Base-by-base conservation (phyloP, 2,113 vertebrate genomes). In the Xyrauchen texanus region DNA sequence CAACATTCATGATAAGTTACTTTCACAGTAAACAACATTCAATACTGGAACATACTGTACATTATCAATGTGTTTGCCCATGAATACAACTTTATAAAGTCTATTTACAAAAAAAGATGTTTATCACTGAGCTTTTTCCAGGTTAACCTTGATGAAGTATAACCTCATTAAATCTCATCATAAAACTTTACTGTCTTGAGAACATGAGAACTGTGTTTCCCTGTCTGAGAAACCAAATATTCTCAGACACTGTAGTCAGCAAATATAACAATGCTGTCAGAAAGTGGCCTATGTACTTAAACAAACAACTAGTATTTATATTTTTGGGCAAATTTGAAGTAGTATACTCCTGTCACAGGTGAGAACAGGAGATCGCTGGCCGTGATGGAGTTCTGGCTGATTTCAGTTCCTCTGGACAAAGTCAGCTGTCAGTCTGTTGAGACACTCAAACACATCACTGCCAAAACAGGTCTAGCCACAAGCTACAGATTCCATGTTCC, bases 381-480 rank as follows among this genome's bases (percentile, higher is more conserved):
- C 77, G 97, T 97, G 96, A 92, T 93, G 0, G 97, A 98, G 85
- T 94, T 98, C 84, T 98, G 95, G 96, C 85, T 99, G 76, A 96
- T 99, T 89, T 96, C 96, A 11, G 94, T 96, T 68, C 97, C 97
- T 0, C 92, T 96, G 69, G 97, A 99, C 87, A 95, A 96, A 88
- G 92, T 92, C 75, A 98, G 94, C 76, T 82, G 93, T 58, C 91
- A 93, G 84, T 95, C 93, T 0, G 87, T 96, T 85, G 96, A 98
- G 77, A 95, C 95, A 80, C 95, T 99, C 85, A 95, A 95, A 68
- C 92, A 68, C 0, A 94, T 91, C 15, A 93, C 95, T 0, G 89
- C 91, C 83, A 98, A 96, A 91, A 92, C 94, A 76, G 94, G 93
- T 82, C 86, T 94, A 79, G 95, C 94, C 63, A 91, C 88, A 53